A percentile compares a stretch with the other conserved stretches of the same genome.
Conservation (phyloP, 2,113 vertebrate genomes). For the Datnioides undecimradiatus region DNA sequence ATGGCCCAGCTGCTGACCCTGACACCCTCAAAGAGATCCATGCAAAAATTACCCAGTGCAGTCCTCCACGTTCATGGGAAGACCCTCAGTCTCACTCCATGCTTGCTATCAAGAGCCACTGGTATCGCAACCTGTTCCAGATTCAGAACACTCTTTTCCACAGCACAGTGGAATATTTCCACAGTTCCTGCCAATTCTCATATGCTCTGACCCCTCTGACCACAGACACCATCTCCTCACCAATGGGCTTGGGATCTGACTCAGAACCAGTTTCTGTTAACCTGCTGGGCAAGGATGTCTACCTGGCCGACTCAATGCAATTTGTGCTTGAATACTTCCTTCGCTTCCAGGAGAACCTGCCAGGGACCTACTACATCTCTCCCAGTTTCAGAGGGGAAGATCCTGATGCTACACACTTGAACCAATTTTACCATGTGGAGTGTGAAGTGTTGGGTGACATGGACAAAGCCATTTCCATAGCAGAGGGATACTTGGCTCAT, state of each 20-base stretch:
- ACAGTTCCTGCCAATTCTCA: constrained; percentile 77
- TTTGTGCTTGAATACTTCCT: constrained; percentile 87
- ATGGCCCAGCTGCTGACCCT: constrained; percentile 76
- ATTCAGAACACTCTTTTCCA: constrained; percentile 87
- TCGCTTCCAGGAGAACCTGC: constrained; percentile 84
- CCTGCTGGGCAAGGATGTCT: constrained; percentile 83
- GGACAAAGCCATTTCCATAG: constrained; percentile 81
- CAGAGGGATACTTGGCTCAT: constrained; percentile 82
- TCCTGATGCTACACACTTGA: constrained; percentile 85
- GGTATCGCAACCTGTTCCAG: constrained; percentile 85
- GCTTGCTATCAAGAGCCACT: constrained; percentile 81
- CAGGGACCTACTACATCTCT: constrained; percentile 84
- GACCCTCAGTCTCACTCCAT: constrained; percentile 79
- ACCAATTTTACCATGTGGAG: constrained; percentile 87
- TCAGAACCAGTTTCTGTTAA: constrained; percentile 84
- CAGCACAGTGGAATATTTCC: constrained; percentile 85
- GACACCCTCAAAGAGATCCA: constrained; percentile 74
- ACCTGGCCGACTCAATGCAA: constrained; percentile 87
- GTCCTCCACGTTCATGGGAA: constrained; percentile 80
- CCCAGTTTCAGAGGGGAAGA: constrained; percentile 87
- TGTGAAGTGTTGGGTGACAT: constrained; percentile 85
- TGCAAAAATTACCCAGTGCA: constrained; percentile 75
- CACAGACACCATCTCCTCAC: constrained; percentile 86
- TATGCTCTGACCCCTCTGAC: constrained; percentile 86
- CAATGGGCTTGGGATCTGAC: constrained; percentile 86